These are phyloP conservation scores for Dermolepida albohirtum DNA, from an alignment of 2,888 invertebrate species.

Conservation along the genomic window DNA sequence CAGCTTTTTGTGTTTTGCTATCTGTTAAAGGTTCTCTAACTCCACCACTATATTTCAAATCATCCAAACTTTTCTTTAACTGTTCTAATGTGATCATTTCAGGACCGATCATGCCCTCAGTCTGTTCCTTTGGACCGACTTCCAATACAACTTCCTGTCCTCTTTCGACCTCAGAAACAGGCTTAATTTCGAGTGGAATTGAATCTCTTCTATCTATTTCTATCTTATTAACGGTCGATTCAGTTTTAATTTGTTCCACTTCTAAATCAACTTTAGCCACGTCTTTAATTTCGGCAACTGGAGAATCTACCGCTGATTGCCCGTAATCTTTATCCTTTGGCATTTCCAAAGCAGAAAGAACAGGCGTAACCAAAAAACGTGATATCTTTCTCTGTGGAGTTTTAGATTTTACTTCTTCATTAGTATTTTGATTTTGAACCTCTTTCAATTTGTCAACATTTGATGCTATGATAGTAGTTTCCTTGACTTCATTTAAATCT, in stretches of 20 bases:
- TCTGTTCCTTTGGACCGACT: slow-evolving; percentile 48
- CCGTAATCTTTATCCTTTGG: slow-evolving; percentile 62
- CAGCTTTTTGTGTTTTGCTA: slow-evolving; percentile 40
- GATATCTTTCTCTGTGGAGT: slow-evolving; percentile 79
- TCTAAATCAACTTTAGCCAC: slow-evolving; percentile 6
- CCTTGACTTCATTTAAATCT: slow-evolving; percentile 24
- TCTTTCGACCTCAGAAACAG: slow-evolving; percentile 54
- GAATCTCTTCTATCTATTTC: slow-evolving; percentile 49
- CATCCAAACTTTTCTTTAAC: slow-evolving; percentile 70
- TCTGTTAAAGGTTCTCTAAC: slow-evolving; percentile 48
- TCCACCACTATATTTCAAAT: slow-evolving; percentile 63
- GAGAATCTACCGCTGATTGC: slow-evolving; percentile 41
- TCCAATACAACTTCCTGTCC: slow-evolving; percentile 49
- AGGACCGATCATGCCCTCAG: slow-evolving; percentile 60
- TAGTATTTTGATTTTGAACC: slow-evolving; percentile 40
- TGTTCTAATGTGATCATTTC: slow-evolving; percentile 69
- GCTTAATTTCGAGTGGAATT: slow-evolving; percentile 52
- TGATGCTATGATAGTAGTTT: slow-evolving; percentile 21
- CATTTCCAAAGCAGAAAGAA: slow-evolving; percentile 69
- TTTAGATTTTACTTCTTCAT: slow-evolving; percentile 41
- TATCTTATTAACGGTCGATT: slow-evolving; percentile 51
- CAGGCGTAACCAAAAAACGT: slow-evolving; percentile 85
- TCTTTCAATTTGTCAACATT: slow-evolving; percentile 49
- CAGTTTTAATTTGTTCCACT: slow-evolving; percentile 11
- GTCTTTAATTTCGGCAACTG: slow-evolving; percentile 19